phyloP scores from a whole-genome alignment of 2,888 invertebrate genomes.

The Acleris cristana region DNA sequence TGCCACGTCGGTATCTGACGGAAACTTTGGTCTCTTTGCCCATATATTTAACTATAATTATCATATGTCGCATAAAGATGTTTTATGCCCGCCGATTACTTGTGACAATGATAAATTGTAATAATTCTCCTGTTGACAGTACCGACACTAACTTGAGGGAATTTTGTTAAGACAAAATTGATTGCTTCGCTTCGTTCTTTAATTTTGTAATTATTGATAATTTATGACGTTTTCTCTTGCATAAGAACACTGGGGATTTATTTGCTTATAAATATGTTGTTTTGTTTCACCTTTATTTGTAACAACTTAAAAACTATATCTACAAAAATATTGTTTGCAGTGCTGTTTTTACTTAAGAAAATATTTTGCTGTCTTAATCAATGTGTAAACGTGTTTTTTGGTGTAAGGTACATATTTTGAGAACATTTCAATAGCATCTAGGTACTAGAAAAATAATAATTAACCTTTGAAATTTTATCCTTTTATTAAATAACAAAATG shows the following conservation, averaged over 20 bases:
- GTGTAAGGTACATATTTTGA: no score
- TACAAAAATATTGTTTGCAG: no score
- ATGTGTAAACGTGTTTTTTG: no score
- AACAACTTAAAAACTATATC: no score
- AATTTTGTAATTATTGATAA: constrained; percentile 33
- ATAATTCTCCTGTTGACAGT: constrained; percentile 50
- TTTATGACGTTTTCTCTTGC: constrained; percentile 16
- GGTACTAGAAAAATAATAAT: no score
- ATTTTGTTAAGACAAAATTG: constrained; percentile 34
- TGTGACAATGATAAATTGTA: constrained; percentile 46
- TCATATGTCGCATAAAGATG: constrained; percentile 45
- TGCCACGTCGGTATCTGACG: constrained; percentile 32
- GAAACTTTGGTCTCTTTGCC: constrained; percentile 46
- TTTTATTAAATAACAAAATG: no score
- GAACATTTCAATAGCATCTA: no score
- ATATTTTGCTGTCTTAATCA: no score
- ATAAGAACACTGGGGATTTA: not conserved
- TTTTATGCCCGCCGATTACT: constrained; percentile 52
- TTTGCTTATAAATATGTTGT: no score
- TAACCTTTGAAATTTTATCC: no score
- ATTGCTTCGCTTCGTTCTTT: constrained; percentile 34
- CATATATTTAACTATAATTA: constrained; percentile 52
- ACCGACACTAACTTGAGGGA: constrained; percentile 37
- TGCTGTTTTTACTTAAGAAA: no score
- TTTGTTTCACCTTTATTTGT: no score